Percentiles rank a stretch among this genome's conserved stretches.
Conservation (phyloP, 1,140 invertebrate genomes). For the Orius laevigatus region DNA sequence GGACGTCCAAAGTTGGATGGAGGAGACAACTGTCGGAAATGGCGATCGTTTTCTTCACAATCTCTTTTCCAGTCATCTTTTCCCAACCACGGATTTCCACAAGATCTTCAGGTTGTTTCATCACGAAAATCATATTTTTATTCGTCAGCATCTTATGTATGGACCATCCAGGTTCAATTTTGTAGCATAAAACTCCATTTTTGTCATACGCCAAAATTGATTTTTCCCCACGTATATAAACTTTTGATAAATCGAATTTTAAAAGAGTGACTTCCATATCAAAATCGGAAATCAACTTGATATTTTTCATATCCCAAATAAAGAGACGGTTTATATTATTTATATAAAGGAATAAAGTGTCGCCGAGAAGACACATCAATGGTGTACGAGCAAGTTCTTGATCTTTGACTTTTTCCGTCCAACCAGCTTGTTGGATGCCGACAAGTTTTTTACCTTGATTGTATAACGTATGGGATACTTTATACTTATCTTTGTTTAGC, state of each 20-base stretch:
- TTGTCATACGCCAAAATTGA: slow-evolving; percentile 6
- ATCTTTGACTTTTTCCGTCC: slow-evolving; percentile 1
- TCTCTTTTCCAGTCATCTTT: not conserved
- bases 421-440: not conserved
- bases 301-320: slow-evolving; percentile 8
- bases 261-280: slow-evolving; percentile 3
- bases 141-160: slow-evolving; percentile 5
- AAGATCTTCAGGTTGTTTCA: not conserved
- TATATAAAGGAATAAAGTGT: slow-evolving; percentile 6
- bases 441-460: slow-evolving; percentile 1
- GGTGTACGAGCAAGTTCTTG: not conserved
- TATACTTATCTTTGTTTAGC: slow-evolving; percentile 5
- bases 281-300: slow-evolving; percentile 1
- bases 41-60: slow-evolving; percentile 4
- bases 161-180: slow-evolving; percentile 2
- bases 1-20: slow-evolving; percentile 5
- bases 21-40: slow-evolving; percentile 2
- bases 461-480: slow-evolving; percentile 3
- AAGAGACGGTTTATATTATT: not conserved
- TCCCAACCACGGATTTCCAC: slow-evolving; percentile 4
- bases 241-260: not conserved
- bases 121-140: slow-evolving; percentile 4
- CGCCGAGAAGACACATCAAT: slow-evolving; percentile 3
- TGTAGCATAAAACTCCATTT: not conserved
- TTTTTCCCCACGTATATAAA: not conserved